Conservation (phyloP, 2,113 vertebrate genomes). For the Pelecanus crispus region DNA sequence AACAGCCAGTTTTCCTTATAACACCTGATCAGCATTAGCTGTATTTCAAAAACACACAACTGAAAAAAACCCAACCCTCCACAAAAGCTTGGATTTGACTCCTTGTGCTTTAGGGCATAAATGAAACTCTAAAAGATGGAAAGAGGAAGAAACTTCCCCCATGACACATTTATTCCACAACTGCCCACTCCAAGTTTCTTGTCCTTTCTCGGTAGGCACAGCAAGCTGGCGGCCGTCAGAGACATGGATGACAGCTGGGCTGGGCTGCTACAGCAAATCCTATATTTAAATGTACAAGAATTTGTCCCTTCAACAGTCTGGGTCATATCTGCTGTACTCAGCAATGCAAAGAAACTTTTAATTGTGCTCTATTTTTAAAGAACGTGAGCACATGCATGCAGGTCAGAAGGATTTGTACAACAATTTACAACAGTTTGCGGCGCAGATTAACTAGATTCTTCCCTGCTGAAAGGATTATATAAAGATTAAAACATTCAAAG, state of each 20-base stretch:
- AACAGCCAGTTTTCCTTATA: neutral
- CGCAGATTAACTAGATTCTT: slow-evolving; percentile 39
- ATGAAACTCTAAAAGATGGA: neutral
- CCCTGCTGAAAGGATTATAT: slow-evolving; percentile 34
- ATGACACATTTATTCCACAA: neutral
- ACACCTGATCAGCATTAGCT: neutral
- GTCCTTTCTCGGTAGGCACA: neutral
- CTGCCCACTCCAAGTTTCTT: neutral
- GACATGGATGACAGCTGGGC: neutral
- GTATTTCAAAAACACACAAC: neutral
- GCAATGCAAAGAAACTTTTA: neutral
- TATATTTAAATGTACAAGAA: neutral
- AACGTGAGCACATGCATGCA: neutral
- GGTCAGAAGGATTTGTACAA: slow-evolving; percentile 20
- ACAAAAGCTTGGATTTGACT: neutral
- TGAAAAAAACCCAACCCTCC: neutral
- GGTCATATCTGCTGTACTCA: neutral
- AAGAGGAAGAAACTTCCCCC: neutral
- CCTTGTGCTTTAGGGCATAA: neutral
- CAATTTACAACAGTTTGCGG: neutral
- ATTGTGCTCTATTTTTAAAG: neutral
- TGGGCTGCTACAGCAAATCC: neutral
- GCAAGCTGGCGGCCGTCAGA: neutral
- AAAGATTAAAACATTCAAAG: slow-evolving; percentile 34
- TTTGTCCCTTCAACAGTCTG: neutral